A percentile compares a stretch with the other conserved stretches of the same genome.
These are phyloP conservation scores for Oophaga pumilio DNA, from an alignment of 2,113 vertebrate species.

Conservation along the genomic window DNA sequence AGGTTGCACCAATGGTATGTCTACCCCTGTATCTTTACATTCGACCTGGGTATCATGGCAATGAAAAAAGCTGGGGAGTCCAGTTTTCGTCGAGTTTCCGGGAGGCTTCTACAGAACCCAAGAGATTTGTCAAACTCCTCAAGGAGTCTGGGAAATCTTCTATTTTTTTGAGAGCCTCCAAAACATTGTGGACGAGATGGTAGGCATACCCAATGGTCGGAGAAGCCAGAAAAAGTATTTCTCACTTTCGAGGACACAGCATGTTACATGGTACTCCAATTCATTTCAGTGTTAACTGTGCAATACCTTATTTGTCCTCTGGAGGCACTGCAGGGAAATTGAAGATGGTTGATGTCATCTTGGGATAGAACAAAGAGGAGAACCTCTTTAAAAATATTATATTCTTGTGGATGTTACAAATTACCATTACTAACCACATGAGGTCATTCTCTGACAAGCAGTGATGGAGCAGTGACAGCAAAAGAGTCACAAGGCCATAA, in stretches of 20 bases:
- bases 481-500: constrained; percentile 1
- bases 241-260: background rate
- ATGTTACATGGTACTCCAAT: background rate
- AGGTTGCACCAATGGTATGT: too few relatives aligned
- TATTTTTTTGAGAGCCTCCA: too few relatives aligned
- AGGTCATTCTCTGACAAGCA: constrained; percentile 51
- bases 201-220: too few relatives aligned
- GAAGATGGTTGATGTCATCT: too few relatives aligned
- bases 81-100: too few relatives aligned
- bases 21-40: too few relatives aligned
- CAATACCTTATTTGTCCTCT: background rate
- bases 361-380: background rate
- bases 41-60: too few relatives aligned
- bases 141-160: too few relatives aligned
- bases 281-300: background rate
- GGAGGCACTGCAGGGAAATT: background rate
- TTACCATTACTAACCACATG: constrained; percentile 47
- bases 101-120: too few relatives aligned
- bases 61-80: too few relatives aligned
- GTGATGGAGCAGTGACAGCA: background rate
- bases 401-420: background rate
- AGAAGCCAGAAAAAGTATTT: background rate
- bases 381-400: background rate
- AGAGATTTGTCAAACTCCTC: too few relatives aligned
- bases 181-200: too few relatives aligned